A percentile compares a stretch with the other conserved stretches of the same genome.
Evolutionary conservation across 2,797 vertebrate genomes (phyloP).

Genomic region (Hafferia zeledoni): DNA sequence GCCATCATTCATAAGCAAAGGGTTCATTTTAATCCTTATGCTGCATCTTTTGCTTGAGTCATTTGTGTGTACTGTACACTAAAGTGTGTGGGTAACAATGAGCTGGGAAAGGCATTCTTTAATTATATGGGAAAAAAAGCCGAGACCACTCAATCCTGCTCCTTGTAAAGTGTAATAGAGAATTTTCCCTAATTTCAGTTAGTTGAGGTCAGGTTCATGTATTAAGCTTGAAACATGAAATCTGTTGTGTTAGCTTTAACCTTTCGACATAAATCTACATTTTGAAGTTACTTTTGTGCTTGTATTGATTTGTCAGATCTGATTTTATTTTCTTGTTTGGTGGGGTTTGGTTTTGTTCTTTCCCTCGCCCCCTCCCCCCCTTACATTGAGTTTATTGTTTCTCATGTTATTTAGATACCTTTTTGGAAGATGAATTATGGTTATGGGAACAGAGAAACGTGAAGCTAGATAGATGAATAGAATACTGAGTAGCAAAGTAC

Average conservation of each 20-base stretch:
- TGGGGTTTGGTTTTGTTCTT: too few species aligned
- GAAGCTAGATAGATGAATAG: neutral
- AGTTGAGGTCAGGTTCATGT: neutral
- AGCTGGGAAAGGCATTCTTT: neutral
- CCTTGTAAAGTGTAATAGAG: neutral
- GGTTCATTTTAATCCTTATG: constrained; percentile 38
- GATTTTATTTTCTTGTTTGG: neutral
- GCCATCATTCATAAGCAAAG: neutral
- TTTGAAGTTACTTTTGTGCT: constrained; percentile 1
- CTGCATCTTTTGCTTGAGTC: constrained; percentile 64
- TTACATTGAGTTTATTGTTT: constrained; percentile 5
- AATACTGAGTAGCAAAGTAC: neutral
- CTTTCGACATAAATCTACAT: neutral
- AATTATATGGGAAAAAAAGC: neutral
- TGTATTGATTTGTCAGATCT: constrained; percentile 4
- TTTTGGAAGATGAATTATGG: neutral
- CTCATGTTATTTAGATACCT: neutral
- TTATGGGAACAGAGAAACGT: neutral
- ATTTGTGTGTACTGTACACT: constrained; percentile 43
- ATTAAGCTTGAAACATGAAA: constrained; percentile 17
- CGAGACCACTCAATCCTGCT: neutral
- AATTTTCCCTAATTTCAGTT: neutral
- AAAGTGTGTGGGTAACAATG: constrained; percentile 33
- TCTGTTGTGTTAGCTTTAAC: constrained; percentile 24
- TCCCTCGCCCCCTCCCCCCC: too few species aligned